Percentiles rank a stretch among this genome's conserved stretches.
Conservation (phyloP, 2,797 vertebrate genomes). For the Clarias platycephalus region DNA sequence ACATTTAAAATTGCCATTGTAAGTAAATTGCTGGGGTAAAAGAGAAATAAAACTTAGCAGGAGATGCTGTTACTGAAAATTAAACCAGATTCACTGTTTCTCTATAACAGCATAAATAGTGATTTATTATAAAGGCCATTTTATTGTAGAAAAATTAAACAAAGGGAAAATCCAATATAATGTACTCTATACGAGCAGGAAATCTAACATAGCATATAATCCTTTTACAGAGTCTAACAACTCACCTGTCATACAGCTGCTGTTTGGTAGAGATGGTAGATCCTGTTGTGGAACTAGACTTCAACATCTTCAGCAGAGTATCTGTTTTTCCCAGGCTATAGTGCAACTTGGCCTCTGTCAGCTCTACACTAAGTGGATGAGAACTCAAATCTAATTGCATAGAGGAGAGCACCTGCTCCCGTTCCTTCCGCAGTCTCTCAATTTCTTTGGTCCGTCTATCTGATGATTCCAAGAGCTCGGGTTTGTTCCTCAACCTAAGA, state of each 20-base stretch:
- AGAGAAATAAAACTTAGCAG: background rate
- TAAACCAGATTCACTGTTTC: background rate
- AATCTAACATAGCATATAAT: background rate
- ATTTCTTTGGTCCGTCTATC: conserved; percentile 74
- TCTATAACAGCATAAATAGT: background rate
- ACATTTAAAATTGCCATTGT: background rate
- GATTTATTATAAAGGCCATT: background rate
- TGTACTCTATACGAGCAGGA: background rate
- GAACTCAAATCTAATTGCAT: conserved; percentile 77
- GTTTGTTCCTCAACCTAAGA: conserved; percentile 40
- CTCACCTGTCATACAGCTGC: conserved; percentile 73
- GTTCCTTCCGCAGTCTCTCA: conserved; percentile 76
- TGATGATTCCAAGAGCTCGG: conserved; percentile 27
- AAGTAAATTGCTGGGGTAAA: background rate
- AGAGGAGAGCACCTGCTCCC: conserved; percentile 82
- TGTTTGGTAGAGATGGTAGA: conserved; percentile 60
- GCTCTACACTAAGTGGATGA: conserved; percentile 84
- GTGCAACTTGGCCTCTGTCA: conserved; percentile 88
- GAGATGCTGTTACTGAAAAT: background rate
- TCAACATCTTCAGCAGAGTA: conserved; percentile 82
- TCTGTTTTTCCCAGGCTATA: conserved; percentile 88
- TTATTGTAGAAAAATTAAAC: background rate
- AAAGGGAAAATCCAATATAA: background rate
- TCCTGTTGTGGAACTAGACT: conserved; percentile 72
- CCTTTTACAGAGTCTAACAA: background rate